Evolutionary conservation across 1,140 invertebrate genomes (phyloP).

Genomic region (Meloidogyne hapla): DNA sequence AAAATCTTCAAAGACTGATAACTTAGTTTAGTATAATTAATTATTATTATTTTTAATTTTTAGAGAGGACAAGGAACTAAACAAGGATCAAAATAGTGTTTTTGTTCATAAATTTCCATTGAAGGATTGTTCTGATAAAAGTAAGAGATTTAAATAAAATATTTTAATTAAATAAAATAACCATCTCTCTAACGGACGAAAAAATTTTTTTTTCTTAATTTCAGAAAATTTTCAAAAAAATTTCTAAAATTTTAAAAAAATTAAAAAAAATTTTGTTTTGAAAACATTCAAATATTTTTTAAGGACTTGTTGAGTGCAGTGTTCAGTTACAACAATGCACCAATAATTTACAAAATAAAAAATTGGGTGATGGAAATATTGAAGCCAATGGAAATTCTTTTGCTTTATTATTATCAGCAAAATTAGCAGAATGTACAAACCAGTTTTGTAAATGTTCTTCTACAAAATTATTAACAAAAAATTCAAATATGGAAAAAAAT

Average conservation of each 20-base stretch:
- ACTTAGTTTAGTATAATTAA: no score
- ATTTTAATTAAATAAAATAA: no score
- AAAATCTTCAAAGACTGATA: no score
- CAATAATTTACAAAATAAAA: conserved; percentile 4
- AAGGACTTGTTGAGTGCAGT: background rate
- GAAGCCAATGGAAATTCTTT: background rate
- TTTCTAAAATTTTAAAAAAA: no score
- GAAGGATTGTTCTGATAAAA: background rate
- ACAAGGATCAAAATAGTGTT: background rate
- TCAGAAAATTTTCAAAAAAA: no score
- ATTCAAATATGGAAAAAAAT: no score
- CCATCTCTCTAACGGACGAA: no score
- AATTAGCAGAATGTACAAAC: conserved; percentile 1
- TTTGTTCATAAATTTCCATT: background rate
- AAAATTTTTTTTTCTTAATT: no score
- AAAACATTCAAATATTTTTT: background rate
- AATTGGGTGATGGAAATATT: background rate
- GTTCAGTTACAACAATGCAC: background rate
- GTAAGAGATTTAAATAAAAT: background rate
- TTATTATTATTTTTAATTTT: no score
- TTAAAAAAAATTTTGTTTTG: no score
- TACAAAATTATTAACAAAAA: background rate
- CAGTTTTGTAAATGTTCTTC: background rate
- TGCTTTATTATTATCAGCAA: background rate
- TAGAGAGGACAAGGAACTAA: background rate